Evolutionary conservation across 1,140 invertebrate genomes (phyloP).

Genomic region (Cydia fagiglandana): DNA sequence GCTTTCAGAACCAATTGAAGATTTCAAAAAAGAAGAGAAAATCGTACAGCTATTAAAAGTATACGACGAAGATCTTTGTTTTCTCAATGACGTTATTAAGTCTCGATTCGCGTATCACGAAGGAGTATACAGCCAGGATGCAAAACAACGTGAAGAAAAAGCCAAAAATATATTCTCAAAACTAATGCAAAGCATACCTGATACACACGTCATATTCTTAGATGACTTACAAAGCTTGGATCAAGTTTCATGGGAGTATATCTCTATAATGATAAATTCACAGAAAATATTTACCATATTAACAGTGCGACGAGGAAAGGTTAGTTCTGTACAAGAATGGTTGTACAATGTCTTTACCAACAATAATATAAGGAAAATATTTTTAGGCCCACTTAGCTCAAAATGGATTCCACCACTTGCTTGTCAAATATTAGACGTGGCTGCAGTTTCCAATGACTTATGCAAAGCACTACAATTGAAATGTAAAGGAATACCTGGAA

Average conservation of each 20-base stretch:
- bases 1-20: constrained; percentile 55
- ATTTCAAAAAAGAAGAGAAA: constrained; percentile 70
- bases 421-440: constrained; percentile 75
- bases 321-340: constrained; percentile 58
- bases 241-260: constrained; percentile 64
- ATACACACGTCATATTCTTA: constrained; percentile 60
- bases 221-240: constrained; percentile 73
- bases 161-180: constrained; percentile 60
- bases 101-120: constrained; percentile 69
- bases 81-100: constrained; percentile 69
- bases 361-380: constrained; percentile 61
- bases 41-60: constrained; percentile 61
- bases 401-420: constrained; percentile 63
- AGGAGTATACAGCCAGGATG: constrained; percentile 52
- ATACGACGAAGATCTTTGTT: constrained; percentile 68
- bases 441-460: constrained; percentile 68
- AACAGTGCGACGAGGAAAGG: constrained; percentile 63
- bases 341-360: constrained; percentile 63
- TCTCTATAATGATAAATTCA: constrained; percentile 56
- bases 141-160: constrained; percentile 59
- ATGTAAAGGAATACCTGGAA: constrained; percentile 72
- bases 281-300: constrained; percentile 61
- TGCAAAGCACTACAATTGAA: constrained; percentile 63
- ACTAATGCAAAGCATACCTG: constrained; percentile 52
- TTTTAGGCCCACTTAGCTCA: constrained; percentile 55